Percentiles rank a stretch among this genome's conserved stretches.
Conservation (phyloP, 2,888 invertebrate species). For the Neoaliturus tenellus region DNA sequence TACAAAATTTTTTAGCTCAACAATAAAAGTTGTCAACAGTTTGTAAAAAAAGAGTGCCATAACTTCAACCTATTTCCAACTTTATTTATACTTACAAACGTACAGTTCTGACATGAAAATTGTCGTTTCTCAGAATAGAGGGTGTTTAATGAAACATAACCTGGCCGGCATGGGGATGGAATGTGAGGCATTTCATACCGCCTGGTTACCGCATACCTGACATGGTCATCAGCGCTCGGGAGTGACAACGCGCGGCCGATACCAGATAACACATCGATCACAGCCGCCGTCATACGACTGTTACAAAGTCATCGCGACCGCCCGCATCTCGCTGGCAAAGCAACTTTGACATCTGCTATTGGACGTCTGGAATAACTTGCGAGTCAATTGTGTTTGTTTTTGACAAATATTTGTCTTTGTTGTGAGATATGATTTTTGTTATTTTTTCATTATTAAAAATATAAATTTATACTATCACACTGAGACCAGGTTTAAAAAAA, state of each 20-base stretch:
- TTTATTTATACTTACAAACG: too few relatives aligned
- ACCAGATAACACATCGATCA: constrained; percentile 1
- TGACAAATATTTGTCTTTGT: too few relatives aligned
- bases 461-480: too few relatives aligned
- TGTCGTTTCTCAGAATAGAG: not conserved
- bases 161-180: not conserved
- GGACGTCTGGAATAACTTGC: not conserved
- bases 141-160: not conserved
- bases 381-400: too few relatives aligned
- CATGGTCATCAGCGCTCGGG: not conserved
- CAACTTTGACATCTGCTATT: not conserved
- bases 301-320: not conserved
- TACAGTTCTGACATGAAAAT: not conserved
- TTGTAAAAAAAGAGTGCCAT: too few relatives aligned
- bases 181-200: constrained; percentile 28
- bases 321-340: not conserved
- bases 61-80: too few relatives aligned
- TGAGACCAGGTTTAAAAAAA: too few relatives aligned
- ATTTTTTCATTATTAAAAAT: too few relatives aligned
- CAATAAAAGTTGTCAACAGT: too few relatives aligned
- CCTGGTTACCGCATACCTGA: constrained; percentile 8
- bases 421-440: too few relatives aligned
- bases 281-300: not conserved
- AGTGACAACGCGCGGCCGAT: not conserved
- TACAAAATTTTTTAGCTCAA: too few relatives aligned